Conservation (phyloP, 2,113 vertebrate genomes). For the Odontophorus gujanensis region DNA sequence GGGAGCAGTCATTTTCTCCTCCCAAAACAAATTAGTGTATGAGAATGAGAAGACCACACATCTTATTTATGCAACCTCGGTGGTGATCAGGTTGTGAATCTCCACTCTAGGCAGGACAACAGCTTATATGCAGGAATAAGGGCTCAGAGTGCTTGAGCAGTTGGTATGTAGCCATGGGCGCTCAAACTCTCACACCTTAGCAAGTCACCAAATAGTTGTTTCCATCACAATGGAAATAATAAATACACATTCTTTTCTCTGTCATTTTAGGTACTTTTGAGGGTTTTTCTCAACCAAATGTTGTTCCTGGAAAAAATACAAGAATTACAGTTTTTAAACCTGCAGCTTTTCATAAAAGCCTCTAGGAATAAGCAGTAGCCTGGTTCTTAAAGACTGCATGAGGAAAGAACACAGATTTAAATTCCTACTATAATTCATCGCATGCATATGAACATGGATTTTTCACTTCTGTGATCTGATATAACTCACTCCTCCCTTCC, state of each 20-base stretch:
- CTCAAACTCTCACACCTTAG: not conserved
- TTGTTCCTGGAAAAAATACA: not conserved
- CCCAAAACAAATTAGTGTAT: fast-evolving
- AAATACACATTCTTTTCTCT: not conserved
- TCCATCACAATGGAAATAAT: not conserved
- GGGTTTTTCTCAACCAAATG: not conserved
- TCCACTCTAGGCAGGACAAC: not conserved
- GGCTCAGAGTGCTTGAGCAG: not conserved
- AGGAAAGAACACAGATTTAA: not conserved
- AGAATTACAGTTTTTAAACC: not conserved
- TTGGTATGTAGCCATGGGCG: not conserved
- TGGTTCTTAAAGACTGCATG: not conserved
- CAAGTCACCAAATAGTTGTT: not conserved
- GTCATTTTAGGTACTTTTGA: not conserved
- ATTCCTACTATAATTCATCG: not conserved
- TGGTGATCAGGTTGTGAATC: not conserved
- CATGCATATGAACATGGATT: not conserved
- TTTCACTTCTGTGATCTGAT: not conserved
- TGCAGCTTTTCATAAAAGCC: not conserved
- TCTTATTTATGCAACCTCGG: not conserved
- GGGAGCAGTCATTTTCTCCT: not conserved
- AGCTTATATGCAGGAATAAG: not conserved
- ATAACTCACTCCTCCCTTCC: not conserved
- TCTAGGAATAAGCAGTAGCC: not conserved
- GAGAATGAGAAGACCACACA: not conserved